Conservation (phyloP, 2,113 vertebrate species). For the Xenopus laevis region DNA sequence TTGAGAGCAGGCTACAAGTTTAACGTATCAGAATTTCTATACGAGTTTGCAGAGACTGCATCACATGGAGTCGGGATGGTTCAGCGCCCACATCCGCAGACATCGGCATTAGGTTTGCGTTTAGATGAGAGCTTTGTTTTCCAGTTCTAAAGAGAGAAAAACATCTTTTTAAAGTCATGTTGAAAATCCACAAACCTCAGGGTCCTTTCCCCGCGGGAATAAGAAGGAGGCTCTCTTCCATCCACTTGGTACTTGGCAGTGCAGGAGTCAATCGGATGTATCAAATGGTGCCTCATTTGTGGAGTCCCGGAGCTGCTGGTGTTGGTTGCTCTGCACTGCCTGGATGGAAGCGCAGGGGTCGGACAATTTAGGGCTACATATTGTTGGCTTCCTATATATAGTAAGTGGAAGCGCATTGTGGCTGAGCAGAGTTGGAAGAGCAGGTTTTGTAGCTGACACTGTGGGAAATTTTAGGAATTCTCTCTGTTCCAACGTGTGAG, state of each 20-base stretch:
- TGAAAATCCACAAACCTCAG: conserved; percentile 19
- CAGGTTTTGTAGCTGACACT: neutral
- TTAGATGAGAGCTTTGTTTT: too few relatives aligned
- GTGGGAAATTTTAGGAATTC: conserved; percentile 9
- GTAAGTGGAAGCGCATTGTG: conserved; percentile 11
- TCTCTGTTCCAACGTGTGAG: neutral
- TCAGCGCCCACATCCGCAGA: too few relatives aligned
- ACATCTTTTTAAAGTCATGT: conserved; percentile 13
- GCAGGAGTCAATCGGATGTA: conserved; percentile 17
- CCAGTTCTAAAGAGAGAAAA: too few relatives aligned
- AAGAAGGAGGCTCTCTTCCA: conserved; percentile 14
- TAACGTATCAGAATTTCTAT: too few relatives aligned
- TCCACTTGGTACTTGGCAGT: conserved; percentile 16
- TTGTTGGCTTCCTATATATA: conserved; percentile 21
- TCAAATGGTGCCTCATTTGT: neutral
- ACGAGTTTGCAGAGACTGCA: too few relatives aligned
- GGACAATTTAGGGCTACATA: conserved; percentile 37
- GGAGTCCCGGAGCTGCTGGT: conserved; percentile 1
- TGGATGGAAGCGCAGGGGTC: conserved; percentile 12
- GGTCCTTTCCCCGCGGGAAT: conserved; percentile 29
- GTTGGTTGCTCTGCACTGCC: conserved; percentile 18
- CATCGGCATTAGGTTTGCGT: too few relatives aligned
- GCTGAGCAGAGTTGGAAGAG: neutral
- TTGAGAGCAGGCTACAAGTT: too few relatives aligned
- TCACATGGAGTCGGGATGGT: too few relatives aligned